Conservation (phyloP, 2,888 invertebrate genomes). For the Pyrrhia umbra region DNA sequence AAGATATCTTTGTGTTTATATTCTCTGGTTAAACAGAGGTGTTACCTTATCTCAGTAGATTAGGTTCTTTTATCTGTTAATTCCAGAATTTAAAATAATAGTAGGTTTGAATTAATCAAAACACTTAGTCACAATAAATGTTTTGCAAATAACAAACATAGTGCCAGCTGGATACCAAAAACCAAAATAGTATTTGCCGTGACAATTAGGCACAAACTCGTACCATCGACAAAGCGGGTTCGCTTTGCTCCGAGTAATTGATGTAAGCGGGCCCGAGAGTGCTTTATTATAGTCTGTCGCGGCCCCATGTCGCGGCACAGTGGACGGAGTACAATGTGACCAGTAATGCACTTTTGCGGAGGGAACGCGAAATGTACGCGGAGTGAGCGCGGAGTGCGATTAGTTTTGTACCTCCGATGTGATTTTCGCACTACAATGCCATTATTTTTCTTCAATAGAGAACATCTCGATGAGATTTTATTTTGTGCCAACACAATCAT, state of each 20-base stretch:
- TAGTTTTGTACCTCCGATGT: slow-evolving; percentile 30
- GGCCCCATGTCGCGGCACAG: slow-evolving; percentile 10
- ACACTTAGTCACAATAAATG: background rate
- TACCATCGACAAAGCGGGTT: slow-evolving; percentile 19
- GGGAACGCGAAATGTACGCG: background rate
- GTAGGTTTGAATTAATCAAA: no score
- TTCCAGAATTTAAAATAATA: no score
- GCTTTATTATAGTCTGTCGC: slow-evolving; percentile 46
- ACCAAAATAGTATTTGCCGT: slow-evolving; percentile 22
- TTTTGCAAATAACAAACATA: background rate
- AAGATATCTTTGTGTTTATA: background rate
- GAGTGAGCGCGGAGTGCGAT: no score
- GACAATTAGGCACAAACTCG: slow-evolving; percentile 32
- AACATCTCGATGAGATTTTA: background rate
- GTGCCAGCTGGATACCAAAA: background rate
- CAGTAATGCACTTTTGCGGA: slow-evolving; percentile 50
- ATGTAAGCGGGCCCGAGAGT: slow-evolving; percentile 45
- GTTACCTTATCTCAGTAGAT: background rate
- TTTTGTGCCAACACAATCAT: background rate
- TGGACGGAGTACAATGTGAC: slow-evolving; percentile 25
- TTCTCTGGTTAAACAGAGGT: background rate
- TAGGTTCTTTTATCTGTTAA: background rate
- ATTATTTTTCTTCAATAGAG: slow-evolving; percentile 5
- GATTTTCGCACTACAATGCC: slow-evolving; percentile 3
- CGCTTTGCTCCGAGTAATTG: slow-evolving; percentile 40